phyloP scores from a whole-genome alignment of 2,797 vertebrate genomes.

The Chaetodon trifasciatus region DNA sequence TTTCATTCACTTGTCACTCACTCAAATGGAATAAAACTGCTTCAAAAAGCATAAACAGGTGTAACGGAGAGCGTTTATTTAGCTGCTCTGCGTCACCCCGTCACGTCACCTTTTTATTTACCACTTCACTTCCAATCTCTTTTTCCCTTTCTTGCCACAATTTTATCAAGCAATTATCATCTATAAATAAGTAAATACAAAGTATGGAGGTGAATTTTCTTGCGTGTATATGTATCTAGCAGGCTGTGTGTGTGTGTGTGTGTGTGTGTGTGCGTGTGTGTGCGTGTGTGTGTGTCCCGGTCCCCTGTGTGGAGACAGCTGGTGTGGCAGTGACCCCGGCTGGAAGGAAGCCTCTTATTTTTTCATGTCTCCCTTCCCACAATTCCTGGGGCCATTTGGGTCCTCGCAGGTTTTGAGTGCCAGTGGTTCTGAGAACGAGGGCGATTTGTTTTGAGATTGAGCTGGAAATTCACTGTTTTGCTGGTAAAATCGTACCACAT shows the following conservation, averaged over 20 bases:
- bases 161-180: background rate
- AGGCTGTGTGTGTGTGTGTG: constrained; percentile 35
- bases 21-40: background rate
- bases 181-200: background rate
- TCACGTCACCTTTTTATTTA: background rate
- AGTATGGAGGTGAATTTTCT: constrained; percentile 3
- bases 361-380: constrained; percentile 61
- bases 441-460: constrained; percentile 13
- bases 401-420: constrained; percentile 43
- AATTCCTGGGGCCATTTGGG: constrained; percentile 58
- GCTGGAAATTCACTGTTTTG: constrained; percentile 3
- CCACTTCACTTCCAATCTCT: background rate
- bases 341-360: constrained; percentile 63
- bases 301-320: constrained; percentile 79
- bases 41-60: too few relatives aligned
- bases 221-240: constrained; percentile 18
- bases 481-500: constrained; percentile 6
- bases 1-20: background rate
- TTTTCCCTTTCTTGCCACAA: background rate
- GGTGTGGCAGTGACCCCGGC: constrained; percentile 66
- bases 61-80: background rate
- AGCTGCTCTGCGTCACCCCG: background rate
- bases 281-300: constrained; percentile 50
- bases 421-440: constrained; percentile 25
- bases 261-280: constrained; percentile 51